phyloP scores from a whole-genome alignment of 2,113 vertebrate genomes.

The Polypterus senegalus region DNA sequence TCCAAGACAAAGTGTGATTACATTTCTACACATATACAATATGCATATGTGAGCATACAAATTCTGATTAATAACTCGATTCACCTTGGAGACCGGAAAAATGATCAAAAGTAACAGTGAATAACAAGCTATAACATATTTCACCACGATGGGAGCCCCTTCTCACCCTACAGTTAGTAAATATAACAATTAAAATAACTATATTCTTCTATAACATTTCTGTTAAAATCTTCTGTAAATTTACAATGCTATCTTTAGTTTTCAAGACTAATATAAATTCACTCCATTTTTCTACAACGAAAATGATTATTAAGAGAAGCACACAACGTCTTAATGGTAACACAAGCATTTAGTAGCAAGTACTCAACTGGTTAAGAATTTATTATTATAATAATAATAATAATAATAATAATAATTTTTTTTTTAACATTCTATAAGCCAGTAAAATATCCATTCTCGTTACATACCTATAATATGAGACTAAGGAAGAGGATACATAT shows the following conservation, averaged over 20 bases:
- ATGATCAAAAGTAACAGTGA: slow-evolving; percentile 99
- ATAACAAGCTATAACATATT: slow-evolving; percentile 99
- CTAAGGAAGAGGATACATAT: slow-evolving; percentile 82
- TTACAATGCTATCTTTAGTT: slow-evolving; percentile 96
- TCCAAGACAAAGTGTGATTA: slow-evolving; percentile 99
- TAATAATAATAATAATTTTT: slow-evolving; percentile 65
- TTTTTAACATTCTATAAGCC: slow-evolving; percentile 95
- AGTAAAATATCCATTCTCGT: slow-evolving; percentile 98
- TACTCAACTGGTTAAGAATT: slow-evolving; percentile 88
- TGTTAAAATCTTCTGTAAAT: slow-evolving; percentile 96
- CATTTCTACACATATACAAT: slow-evolving; percentile 99
- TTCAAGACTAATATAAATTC: slow-evolving; percentile 97
- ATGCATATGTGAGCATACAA: slow-evolving; percentile 99
- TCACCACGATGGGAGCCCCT: slow-evolving; percentile 89
- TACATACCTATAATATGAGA: slow-evolving; percentile 92
- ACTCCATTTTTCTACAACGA: slow-evolving; percentile 99
- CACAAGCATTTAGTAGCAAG: slow-evolving; percentile 95
- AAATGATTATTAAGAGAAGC: slow-evolving; percentile 98
- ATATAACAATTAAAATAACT: slow-evolving; percentile 98
- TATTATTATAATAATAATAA: slow-evolving; percentile 45
- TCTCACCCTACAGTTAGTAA: slow-evolving; percentile 97
- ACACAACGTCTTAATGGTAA: slow-evolving; percentile 95
- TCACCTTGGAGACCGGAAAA: slow-evolving; percentile 99
- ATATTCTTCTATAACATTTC: slow-evolving; percentile 94
- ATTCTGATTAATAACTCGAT: slow-evolving; percentile 98